Evolutionary conservation across 2,888 invertebrate species (phyloP), one percentile per base, ranked within the genome.

Genomic region (Spisula subtruncata): DNA sequence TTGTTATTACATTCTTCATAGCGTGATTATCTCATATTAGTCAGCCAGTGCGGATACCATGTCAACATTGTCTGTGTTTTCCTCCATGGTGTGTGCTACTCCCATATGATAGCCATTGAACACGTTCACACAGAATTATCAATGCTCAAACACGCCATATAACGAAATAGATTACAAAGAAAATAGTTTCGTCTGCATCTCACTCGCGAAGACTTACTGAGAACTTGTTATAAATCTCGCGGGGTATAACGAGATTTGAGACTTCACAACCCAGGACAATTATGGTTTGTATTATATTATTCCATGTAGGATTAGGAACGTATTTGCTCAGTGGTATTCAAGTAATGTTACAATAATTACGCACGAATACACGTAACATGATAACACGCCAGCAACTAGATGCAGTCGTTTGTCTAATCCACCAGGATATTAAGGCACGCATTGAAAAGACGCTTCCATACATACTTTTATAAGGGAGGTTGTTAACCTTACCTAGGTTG

Each of bases 231-330:
- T 60, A 60, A 66, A 25, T 66, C 60, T 66, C 25, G 25, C 60
- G 60, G 25, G 60, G 25, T 41, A 66, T 10, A 25, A 25, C n/a
- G 60, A 66, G 60, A 66, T 66, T 66, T 66, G 60, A 25, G 25
- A 60, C 60, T 60, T 60, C n/a, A n/a, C n/a, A n/a, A n/a, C n/a
- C n/a, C 60, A 66, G 60, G n/a, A 66, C 25, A 66, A 66, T 66
- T 66, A 66, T 25, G 1, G 60, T 10, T 66, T 25, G 25, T 25
- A 66, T 66, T 0, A 10, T n/a, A 66, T 66, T 25, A 66, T 25
- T 66, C 60, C 60, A 25, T 10, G 25, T 6, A 10, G 25, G 25
- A 66, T 66, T 66, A 25, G 12, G 25, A 2, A 66, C 4, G 25
- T 66, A 25, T 66, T 66, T 60, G 60, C n/a, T 60, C 60, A 25